These are phyloP conservation scores for Petaurus breviceps DNA, from an alignment of 2,113 vertebrate species.

Conservation along the genomic window DNA sequence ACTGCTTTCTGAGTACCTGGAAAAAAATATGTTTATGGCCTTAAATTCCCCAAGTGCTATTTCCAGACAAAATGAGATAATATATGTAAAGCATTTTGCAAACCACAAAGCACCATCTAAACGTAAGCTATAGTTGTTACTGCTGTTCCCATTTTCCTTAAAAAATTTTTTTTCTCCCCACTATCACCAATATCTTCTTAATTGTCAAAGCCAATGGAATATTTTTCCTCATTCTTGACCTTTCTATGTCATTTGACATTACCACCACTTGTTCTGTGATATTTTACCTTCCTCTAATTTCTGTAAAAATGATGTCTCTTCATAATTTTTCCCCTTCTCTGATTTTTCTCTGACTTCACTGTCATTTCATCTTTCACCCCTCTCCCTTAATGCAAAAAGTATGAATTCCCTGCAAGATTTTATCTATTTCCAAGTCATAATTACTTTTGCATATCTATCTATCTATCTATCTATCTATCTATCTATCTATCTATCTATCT, in stretches of 20 bases:
- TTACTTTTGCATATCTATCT: background rate
- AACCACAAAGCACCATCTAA: background rate
- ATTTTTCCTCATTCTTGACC: background rate
- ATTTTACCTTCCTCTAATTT: background rate
- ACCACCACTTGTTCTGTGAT: background rate
- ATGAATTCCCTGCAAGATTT: background rate
- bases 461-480: background rate
- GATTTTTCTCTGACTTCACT: background rate
- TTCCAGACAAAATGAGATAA: background rate
- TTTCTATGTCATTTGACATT: background rate
- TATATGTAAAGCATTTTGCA: background rate
- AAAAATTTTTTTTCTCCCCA: background rate
- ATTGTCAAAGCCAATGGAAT: background rate
- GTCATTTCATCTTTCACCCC: background rate
- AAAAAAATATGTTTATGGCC: background rate
- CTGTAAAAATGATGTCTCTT: background rate
- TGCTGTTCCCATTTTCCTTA: background rate
- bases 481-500: no score
- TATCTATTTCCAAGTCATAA: background rate
- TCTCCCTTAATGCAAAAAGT: background rate
- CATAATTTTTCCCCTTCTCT: background rate
- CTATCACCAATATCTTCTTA: background rate
- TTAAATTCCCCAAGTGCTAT: background rate
- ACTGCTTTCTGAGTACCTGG: background rate
- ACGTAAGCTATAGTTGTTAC: background rate